phyloP scores from a whole-genome alignment of 2,113 vertebrate genomes.

The Dipodomys stephensi region DNA sequence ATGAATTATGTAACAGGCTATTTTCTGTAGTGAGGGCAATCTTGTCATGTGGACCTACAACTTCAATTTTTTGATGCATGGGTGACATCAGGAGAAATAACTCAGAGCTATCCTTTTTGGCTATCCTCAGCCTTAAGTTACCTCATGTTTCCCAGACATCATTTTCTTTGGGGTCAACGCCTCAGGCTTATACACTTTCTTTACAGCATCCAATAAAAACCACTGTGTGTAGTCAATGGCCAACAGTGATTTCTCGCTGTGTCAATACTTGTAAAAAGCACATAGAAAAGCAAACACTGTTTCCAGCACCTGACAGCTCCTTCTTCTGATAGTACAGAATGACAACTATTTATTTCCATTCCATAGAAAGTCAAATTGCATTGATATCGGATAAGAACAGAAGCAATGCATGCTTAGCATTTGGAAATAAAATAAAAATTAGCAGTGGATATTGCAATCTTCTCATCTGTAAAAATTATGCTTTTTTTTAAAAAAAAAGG shows the following conservation, averaged over 20 bases:
- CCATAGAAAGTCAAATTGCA: background rate
- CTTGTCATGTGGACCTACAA: background rate
- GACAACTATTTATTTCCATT: background rate
- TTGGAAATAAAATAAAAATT: slow-evolving; percentile 2
- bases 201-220: background rate
- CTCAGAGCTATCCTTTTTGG: background rate
- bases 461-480: no score
- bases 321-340: background rate
- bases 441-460: background rate
- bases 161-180: background rate
- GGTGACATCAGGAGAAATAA: background rate
- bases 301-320: background rate
- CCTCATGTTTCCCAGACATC: background rate
- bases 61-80: background rate
- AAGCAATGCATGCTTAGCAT: background rate
- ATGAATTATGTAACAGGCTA: background rate
- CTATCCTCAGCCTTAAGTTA: background rate
- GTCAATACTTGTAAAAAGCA: background rate
- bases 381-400: background rate
- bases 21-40: background rate
- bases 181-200: background rate
- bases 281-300: rapidly evolving
- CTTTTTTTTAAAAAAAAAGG: background rate
- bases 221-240: background rate
- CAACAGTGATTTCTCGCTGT: background rate